Percentiles rank a stretch among this genome's conserved stretches.
These are phyloP conservation scores for Microctonus hyperodae DNA, from an alignment of 2,888 invertebrate species.

Conservation along the genomic window DNA sequence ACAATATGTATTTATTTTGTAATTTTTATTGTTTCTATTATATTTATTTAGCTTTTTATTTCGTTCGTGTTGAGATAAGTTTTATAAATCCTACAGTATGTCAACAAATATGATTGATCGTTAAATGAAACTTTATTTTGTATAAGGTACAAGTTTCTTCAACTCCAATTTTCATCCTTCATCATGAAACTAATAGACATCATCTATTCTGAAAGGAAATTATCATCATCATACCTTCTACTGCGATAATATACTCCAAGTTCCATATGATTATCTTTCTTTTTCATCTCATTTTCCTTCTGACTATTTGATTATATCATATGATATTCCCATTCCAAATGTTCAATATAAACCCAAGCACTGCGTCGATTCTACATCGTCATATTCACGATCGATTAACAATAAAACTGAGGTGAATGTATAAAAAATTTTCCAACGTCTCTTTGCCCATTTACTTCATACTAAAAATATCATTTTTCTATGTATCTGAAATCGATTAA, in stretches of 20 bases:
- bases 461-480: background rate
- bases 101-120: background rate
- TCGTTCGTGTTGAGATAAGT: background rate
- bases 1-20: background rate
- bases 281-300: background rate
- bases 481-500: constrained; percentile 5
- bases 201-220: background rate
- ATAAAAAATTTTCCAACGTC: background rate
- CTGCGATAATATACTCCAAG: background rate
- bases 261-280: background rate
- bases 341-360: background rate
- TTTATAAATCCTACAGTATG: background rate
- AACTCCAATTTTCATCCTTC: background rate
- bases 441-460: background rate
- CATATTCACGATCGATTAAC: background rate
- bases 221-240: background rate
- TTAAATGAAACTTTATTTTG: background rate
- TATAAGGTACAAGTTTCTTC: background rate
- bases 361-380: background rate
- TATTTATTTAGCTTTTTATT: too few species aligned
- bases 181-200: background rate
- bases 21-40: too few species aligned
- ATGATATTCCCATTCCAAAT: background rate
- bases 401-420: background rate
- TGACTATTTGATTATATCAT: background rate